Conservation (phyloP, 2,888 invertebrate genomes). For the Adela reaumurella region DNA sequence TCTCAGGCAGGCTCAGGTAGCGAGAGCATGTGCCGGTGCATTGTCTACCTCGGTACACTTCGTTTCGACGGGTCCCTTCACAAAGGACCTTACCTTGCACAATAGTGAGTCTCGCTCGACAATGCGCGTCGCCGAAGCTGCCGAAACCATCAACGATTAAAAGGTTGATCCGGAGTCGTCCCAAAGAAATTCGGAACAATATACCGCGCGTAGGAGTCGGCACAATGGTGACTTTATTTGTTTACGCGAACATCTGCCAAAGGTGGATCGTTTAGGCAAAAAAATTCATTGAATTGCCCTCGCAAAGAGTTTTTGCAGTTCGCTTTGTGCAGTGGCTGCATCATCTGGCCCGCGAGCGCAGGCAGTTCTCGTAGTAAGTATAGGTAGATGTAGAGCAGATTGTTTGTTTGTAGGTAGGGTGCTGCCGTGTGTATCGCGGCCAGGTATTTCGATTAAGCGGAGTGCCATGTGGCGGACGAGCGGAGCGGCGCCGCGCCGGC, state of each 20-base stretch:
- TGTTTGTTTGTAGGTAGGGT: not conserved
- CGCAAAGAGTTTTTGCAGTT: not conserved
- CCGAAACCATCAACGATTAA: slow-evolving; percentile 35
- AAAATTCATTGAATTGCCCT: not conserved
- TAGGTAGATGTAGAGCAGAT: not conserved
- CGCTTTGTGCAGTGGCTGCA: not conserved
- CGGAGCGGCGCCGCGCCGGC: not conserved
- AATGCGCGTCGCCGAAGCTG: slow-evolving; percentile 16
- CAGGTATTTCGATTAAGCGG: not conserved
- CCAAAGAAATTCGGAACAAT: slow-evolving; percentile 19
- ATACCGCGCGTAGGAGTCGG: slow-evolving; percentile 47
- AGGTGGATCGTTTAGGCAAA: slow-evolving; percentile 11
- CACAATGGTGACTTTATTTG: slow-evolving; percentile 35
- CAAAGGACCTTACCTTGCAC: slow-evolving; percentile 37
- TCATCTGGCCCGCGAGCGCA: not conserved
- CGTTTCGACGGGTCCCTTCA: slow-evolving; percentile 22
- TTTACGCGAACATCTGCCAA: slow-evolving; percentile 47
- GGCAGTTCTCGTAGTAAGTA: too few species aligned
- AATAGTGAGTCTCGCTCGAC: slow-evolving; percentile 28
- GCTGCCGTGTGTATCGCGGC: too few species aligned
- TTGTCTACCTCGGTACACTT: slow-evolving; percentile 39
- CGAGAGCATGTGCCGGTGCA: slow-evolving; percentile 34
- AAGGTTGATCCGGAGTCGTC: slow-evolving; percentile 22
- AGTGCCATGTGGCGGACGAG: not conserved
- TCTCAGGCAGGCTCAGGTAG: slow-evolving; percentile 41